Evolutionary conservation across 2,888 invertebrate species (phyloP), one percentile per base, ranked within the genome.

Genomic region (Habrosyne pyritoides): DNA sequence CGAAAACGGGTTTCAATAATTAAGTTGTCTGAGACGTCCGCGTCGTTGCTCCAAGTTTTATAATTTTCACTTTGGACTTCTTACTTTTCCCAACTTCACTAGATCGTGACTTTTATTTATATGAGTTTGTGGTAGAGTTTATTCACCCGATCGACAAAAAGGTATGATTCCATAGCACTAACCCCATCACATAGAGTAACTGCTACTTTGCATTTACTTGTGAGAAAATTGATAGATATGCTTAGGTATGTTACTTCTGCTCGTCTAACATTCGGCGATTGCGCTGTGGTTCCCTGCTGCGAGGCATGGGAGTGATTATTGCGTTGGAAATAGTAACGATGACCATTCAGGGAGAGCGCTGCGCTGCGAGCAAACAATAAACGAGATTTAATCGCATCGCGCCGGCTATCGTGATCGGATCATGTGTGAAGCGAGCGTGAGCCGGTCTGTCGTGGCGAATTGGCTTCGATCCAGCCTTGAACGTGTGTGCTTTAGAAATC

Each of bases 1-100:
- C 58, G 53, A 61, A 64, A 77, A 76, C 79, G 60, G 73, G 77
- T 81, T 67, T 61, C 60, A 59, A 67, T 74, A 75, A 77, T 75
- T 67, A 65, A 73, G 64, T 55, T 58, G 67, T 66, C 55, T 53
- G 56, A 53, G 64, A 42, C 42, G 24, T 7, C 55, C n/a, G n/a
- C n/a, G n/a, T n/a, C n/a, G 57, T 64, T 53, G 60, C 55, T 59
- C 63, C 54, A 51, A 57, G 54, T 56, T 42, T 18, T 42, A 42
- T 42, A 65, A 65, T 63, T 68, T 66, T 53, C 64, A 64, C 63
- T 63, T 56, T 64, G 59, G 48, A 48, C 51, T 46, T 57, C 55
- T 61, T 52, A 53, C 60, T 61, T 62, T 57, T 62, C 62, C 58
- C 24, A 59, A 56, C 48, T 52, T 14, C 30, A 21, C 24, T n/a